Base-by-base conservation (phyloP, 2,797 vertebrate species). In the Sebastes iracundus region DNA sequence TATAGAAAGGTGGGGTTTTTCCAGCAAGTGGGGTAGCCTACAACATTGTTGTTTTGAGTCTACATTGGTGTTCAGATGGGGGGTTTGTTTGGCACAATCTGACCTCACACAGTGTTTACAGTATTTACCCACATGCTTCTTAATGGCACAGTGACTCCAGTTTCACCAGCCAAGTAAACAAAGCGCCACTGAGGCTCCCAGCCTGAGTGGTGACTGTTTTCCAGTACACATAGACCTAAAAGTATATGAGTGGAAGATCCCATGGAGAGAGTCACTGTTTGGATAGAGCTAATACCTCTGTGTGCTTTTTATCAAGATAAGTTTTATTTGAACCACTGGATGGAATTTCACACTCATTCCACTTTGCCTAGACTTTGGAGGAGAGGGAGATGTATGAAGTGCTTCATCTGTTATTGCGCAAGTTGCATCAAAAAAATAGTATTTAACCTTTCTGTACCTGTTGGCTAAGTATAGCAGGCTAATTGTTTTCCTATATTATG, bases 401-500 rank as follows among this genome's bases (percentile, higher is more conserved):
- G 97, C 96, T 97, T 97, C 97, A 96, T 98, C 97, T 96, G 97
- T 98, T 97, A 97, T 97, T 94, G 94, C 92, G 91, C 93, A 94
- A 97, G 96, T 97, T 97, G 97, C 98, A 98, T 98, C 96, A 90
- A 90, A 92, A 46, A 97, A 97, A 93, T 90, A 94, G 90, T 99
- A 99, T 99, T 99, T 99, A 98, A 99, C 97, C 97, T 97, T 98
- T 98, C 98, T 98, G 96, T 98, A 98, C 97, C 98, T 97, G 98
- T 99, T 97, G 93, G 97, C 98, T 98, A 97, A 97, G 97, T 98
- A 98, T 98, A 96, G 95, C 93, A 94, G 92, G 93, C 95, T 96
- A 97, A 97, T 99, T 98, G 98, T 99, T 99, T 99, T 98, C 98
- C 97, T 99, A 98, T 98, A 97, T 97, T 98, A 98, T 97, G 98